Evolutionary conservation across 2,797 vertebrate genomes (phyloP).

Genomic region (Odontamblyopus rebecca): DNA sequence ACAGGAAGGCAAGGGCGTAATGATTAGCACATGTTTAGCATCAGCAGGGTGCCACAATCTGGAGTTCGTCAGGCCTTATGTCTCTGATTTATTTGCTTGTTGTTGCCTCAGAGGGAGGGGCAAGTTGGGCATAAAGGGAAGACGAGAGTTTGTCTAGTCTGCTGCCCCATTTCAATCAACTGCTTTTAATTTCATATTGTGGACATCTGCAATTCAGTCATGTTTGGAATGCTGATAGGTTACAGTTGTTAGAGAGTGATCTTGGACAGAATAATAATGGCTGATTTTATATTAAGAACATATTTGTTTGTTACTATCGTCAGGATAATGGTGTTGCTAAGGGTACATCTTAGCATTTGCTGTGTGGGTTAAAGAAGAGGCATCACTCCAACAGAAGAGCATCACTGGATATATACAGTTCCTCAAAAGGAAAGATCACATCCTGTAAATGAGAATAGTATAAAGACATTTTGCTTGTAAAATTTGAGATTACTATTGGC

Average conservation of each 20-base stretch:
- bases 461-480: neutral
- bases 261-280: constrained; percentile 3
- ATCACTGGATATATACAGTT: constrained; percentile 20
- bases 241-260: constrained; percentile 13
- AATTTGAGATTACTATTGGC: neutral
- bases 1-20: constrained; percentile 78
- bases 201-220: constrained; percentile 46
- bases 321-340: neutral
- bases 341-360: constrained; percentile 24
- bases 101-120: constrained; percentile 57
- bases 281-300: constrained; percentile 4
- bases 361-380: constrained; percentile 65
- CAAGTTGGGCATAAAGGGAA: constrained; percentile 28
- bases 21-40: constrained; percentile 78
- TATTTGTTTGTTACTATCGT: neutral
- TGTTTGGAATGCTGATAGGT: constrained; percentile 45
- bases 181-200: constrained; percentile 54
- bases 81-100: constrained; percentile 77
- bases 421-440: constrained; percentile 26
- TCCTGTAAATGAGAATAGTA: constrained; percentile 36
- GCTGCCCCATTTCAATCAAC: constrained; percentile 35
- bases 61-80: constrained; percentile 65
- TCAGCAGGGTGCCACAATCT: constrained; percentile 70
- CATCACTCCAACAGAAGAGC: constrained; percentile 64
- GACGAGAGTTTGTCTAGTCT: constrained; percentile 16